Percentiles rank a stretch among this genome's conserved stretches.
These are phyloP conservation scores for Hyles lineata DNA, from an alignment of 2,888 invertebrate genomes.

Conservation along the genomic window DNA sequence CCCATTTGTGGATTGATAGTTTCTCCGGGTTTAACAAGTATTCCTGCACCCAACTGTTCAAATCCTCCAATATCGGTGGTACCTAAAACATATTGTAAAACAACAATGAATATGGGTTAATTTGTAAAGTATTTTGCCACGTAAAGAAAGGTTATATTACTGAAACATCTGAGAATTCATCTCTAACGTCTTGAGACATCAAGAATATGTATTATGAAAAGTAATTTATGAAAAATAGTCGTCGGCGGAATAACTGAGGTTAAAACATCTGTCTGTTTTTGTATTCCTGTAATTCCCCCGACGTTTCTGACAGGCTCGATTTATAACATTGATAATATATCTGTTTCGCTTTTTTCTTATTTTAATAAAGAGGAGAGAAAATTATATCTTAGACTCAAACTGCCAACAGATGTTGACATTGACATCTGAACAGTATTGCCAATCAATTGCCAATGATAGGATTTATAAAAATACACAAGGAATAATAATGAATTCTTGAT, in stretches of 20 bases:
- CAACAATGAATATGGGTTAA: conserved; percentile 26
- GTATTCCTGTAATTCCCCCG: conserved; percentile 15
- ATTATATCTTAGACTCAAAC: not conserved
- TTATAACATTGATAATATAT: not conserved
- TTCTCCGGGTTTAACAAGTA: conserved; percentile 88
- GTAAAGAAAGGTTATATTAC: conserved; percentile 41
- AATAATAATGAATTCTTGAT: no score
- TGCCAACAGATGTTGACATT: not conserved
- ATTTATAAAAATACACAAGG: no score
- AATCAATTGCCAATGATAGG: no score
- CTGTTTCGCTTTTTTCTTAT: not conserved
- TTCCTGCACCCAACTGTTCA: conserved; percentile 86
- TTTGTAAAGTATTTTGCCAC: not conserved
- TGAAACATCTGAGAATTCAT: conserved; percentile 63
- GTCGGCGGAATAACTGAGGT: conserved; percentile 2
- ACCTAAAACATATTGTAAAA: conserved; percentile 61
- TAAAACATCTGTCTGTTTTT: conserved; percentile 6
- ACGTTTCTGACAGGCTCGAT: not conserved
- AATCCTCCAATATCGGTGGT: conserved; percentile 88
- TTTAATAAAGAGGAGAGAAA: not conserved
- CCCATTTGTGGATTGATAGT: conserved; percentile 89
- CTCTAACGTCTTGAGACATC: conserved; percentile 59
- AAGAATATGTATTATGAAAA: conserved; percentile 26
- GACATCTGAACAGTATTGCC: no score
- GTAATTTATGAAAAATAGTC: not conserved